Evolutionary conservation across 1,140 invertebrate species (phyloP).

Genomic region (Anadara kagoshimensis): DNA sequence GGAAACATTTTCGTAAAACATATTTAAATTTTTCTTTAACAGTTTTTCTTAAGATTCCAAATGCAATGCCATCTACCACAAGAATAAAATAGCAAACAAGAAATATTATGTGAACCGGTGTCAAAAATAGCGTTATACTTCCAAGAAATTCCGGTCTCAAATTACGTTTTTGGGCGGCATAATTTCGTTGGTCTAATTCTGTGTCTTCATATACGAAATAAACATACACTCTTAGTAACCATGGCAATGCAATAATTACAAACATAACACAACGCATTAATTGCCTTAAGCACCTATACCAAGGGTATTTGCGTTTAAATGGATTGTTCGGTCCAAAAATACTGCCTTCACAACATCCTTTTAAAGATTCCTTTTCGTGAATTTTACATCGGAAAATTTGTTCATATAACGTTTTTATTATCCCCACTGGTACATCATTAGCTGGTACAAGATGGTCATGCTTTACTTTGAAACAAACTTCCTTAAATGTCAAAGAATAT

Average conservation of each 20-base stretch:
- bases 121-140: constrained; percentile 44
- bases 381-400: constrained; percentile 53
- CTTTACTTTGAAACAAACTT: constrained; percentile 42
- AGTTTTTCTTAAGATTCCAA: constrained; percentile 35
- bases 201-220: constrained; percentile 43
- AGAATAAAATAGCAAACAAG: constrained; percentile 51
- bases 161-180: constrained; percentile 12
- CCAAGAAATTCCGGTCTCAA: constrained; percentile 25
- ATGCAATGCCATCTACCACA: constrained; percentile 41
- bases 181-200: not conserved
- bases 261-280: constrained; percentile 37
- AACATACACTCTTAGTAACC: constrained; percentile 43
- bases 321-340: constrained; percentile 27
- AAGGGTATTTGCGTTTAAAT: constrained; percentile 10
- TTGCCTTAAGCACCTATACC: constrained; percentile 40
- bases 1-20: constrained; percentile 49
- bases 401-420: constrained; percentile 48
- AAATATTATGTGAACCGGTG: constrained; percentile 52
- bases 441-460: constrained; percentile 39
- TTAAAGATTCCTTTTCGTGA: constrained; percentile 26
- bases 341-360: constrained; percentile 31
- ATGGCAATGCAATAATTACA: constrained; percentile 36
- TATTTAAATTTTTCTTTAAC: constrained; percentile 47
- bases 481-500: constrained; percentile 14
- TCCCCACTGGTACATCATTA: constrained; percentile 45